Conservation (phyloP, 2,113 vertebrate species). For the Brachyhypopomus gauderio region DNA sequence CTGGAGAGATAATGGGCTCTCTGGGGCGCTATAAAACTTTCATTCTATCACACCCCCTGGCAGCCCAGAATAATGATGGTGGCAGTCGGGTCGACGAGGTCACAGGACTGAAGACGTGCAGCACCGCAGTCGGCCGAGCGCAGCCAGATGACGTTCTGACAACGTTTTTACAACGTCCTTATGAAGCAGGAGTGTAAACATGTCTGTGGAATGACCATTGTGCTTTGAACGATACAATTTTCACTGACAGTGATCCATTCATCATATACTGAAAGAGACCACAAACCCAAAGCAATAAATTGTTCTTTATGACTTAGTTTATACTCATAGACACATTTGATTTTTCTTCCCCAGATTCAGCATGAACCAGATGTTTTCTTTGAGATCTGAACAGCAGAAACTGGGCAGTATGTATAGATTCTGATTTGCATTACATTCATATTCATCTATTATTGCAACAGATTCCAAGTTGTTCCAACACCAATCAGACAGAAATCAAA, state of each 20-base stretch:
- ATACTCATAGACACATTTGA: neutral
- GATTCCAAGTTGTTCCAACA: neutral
- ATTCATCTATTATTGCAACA: neutral
- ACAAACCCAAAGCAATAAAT: neutral
- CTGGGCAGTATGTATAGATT: neutral
- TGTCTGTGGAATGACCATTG: slow-evolving; percentile 25
- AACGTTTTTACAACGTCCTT: slow-evolving; percentile 51
- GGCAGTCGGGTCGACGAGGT: slow-evolving; percentile 50
- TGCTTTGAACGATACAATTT: slow-evolving; percentile 46
- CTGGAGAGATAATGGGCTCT: slow-evolving; percentile 58
- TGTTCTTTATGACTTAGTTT: slow-evolving; percentile 8
- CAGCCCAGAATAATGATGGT: slow-evolving; percentile 56
- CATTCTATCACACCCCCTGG: slow-evolving; percentile 57
- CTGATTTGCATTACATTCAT: neutral
- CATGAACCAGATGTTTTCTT: neutral
- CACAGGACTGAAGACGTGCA: slow-evolving; percentile 50
- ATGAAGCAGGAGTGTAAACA: slow-evolving; percentile 43
- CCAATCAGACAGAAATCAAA: no score
- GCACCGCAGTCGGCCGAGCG: slow-evolving; percentile 35
- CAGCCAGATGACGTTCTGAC: slow-evolving; percentile 50
- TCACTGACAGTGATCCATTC: slow-evolving; percentile 6
- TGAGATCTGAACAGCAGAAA: neutral
- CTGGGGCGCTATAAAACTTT: slow-evolving; percentile 59
- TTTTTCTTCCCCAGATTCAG: neutral
- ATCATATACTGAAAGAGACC: slow-evolving; percentile 21